Evolutionary conservation across 2,888 invertebrate genomes (phyloP).

Genomic region (Agonum fuliginosum): DNA sequence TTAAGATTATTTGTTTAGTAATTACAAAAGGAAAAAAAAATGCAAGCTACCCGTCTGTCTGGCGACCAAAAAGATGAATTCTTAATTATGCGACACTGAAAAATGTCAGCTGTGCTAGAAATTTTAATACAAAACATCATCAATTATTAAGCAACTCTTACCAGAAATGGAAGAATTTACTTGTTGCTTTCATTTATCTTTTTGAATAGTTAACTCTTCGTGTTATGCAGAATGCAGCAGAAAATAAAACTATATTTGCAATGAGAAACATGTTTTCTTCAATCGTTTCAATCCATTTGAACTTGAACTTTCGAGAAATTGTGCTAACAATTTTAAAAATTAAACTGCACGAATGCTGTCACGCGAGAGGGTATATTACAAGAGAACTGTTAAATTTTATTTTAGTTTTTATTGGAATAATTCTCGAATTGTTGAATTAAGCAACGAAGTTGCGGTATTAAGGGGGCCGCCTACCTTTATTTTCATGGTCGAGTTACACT

Average conservation of each 20-base stretch:
- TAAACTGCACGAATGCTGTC: slow-evolving; percentile 1
- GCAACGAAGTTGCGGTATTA: slow-evolving; percentile 18
- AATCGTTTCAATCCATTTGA: neutral
- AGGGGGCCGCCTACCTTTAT: too few relatives aligned
- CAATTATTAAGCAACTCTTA: slow-evolving; percentile 1
- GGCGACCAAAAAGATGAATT: too few relatives aligned
- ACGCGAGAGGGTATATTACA: slow-evolving; percentile 16
- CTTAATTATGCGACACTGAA: neutral
- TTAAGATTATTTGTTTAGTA: too few relatives aligned
- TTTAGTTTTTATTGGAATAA: slow-evolving; percentile 13
- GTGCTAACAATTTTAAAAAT: neutral
- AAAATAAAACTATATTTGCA: slow-evolving; percentile 3
- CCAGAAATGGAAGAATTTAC: neutral
- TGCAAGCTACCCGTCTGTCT: too few relatives aligned
- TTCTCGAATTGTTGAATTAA: slow-evolving; percentile 5
- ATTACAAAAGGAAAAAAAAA: too few relatives aligned
- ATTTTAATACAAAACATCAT: slow-evolving; percentile 8
- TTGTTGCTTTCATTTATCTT: neutral
- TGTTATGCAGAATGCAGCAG: neutral
- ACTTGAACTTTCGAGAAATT: slow-evolving; percentile 11
- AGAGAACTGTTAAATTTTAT: slow-evolving; percentile 4
- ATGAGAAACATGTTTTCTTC: neutral
- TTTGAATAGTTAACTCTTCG: neutral
- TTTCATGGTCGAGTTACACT: too few relatives aligned
- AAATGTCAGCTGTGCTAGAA: slow-evolving; percentile 19